Evolutionary conservation across 1,140 invertebrate genomes (phyloP).

Genomic region (Caenorhabditis remanei): DNA sequence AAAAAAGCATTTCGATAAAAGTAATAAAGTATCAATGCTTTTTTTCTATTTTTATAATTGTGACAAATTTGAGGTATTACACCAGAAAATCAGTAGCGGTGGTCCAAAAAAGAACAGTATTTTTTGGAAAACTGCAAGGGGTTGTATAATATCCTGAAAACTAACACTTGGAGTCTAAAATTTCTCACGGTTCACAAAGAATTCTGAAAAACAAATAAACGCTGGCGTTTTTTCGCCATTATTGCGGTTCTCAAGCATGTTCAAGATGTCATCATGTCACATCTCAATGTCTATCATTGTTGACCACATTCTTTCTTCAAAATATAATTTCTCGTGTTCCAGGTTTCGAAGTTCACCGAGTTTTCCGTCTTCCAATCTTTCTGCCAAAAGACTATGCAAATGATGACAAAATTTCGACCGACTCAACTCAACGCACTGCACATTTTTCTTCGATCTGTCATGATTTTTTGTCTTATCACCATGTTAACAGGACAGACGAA

Average conservation of each 20-base stretch:
- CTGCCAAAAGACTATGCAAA: slow-evolving; percentile 13
- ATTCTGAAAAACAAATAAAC: no score
- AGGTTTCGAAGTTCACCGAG: background rate
- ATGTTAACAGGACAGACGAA: background rate
- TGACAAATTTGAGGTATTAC: no score
- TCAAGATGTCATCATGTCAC: slow-evolving; percentile 45
- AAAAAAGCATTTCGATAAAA: background rate
- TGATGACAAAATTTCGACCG: background rate
- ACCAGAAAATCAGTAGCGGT: no score
- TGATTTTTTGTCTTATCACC: slow-evolving; percentile 40
- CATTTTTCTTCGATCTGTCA: slow-evolving; percentile 43
- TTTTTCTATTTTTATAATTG: no score
- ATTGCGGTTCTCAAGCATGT: slow-evolving; percentile 28
- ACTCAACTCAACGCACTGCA: background rate
- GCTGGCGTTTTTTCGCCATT: background rate
- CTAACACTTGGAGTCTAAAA: no score
- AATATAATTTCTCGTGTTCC: background rate
- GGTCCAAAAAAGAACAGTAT: no score
- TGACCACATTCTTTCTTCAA: background rate
- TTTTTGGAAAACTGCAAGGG: no score
- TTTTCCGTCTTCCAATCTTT: background rate
- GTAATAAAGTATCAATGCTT: no score
- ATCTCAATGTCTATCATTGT: background rate
- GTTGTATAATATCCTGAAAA: no score
- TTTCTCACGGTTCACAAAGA: no score